Percentiles rank a stretch among this genome's conserved stretches.
Evolutionary conservation across 2,797 vertebrate species (phyloP).

Genomic region (Myotis planiceps): DNA sequence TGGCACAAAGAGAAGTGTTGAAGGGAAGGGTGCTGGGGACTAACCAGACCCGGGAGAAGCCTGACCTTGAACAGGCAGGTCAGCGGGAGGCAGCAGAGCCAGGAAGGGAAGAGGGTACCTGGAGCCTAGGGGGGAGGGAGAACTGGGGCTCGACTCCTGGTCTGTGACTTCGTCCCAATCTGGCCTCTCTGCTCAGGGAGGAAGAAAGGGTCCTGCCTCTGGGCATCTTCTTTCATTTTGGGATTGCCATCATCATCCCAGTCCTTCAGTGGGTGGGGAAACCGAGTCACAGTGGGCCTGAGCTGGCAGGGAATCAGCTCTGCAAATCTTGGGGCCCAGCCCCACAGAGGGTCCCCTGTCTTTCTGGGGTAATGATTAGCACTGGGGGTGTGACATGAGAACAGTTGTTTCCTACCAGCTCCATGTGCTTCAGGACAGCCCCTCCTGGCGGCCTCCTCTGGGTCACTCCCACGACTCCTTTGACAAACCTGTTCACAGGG

Average conservation of each 20-base stretch:
- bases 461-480: neutral
- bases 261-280: neutral
- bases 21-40: neutral
- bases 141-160: fast-evolving
- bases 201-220: neutral
- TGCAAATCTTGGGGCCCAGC: neutral
- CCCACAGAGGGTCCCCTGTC: neutral
- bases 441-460: neutral
- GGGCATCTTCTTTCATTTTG: neutral
- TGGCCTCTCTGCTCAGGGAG: neutral
- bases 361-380: neutral
- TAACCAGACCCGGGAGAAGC: neutral
- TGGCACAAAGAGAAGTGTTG: neutral
- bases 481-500: neutral
- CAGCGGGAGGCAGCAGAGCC: neutral
- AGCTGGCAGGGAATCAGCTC: neutral
- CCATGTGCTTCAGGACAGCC: fast-evolving
- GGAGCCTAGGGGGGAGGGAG: too few relatives aligned
- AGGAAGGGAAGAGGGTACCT: neutral
- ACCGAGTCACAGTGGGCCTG: neutral
- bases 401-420: neutral
- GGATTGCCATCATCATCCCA: neutral
- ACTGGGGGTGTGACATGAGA: neutral
- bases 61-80: neutral
- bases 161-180: neutral